Conservation (phyloP, 2,888 invertebrate genomes). For the Aspidapion aeneum region DNA sequence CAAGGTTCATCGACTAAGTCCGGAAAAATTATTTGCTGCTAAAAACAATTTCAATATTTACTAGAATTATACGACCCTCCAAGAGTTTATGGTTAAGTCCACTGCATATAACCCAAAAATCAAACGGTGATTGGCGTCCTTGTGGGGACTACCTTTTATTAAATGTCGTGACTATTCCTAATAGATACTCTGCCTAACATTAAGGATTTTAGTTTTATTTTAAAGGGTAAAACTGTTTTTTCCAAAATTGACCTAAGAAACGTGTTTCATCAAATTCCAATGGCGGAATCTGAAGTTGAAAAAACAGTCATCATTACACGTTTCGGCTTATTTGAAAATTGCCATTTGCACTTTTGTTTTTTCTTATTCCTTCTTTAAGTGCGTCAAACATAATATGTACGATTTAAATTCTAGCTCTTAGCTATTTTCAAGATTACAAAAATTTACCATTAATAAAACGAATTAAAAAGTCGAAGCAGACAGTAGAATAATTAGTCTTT, state of each 20-base stretch:
- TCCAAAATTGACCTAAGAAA: neutral
- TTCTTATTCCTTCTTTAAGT: too few relatives aligned
- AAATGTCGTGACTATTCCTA: neutral
- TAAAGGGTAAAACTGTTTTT: neutral
- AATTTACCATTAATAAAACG: too few relatives aligned
- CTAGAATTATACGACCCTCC: neutral
- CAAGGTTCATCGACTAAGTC: neutral
- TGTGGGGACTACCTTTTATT: neutral
- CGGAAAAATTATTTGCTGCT: neutral
- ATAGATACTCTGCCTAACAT: neutral
- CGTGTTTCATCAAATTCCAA: neutral
- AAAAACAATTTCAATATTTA: neutral
- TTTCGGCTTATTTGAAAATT: neutral
- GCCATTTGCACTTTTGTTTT: too few relatives aligned
- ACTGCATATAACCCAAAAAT: neutral
- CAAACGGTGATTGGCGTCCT: neutral
- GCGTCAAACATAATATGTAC: too few relatives aligned
- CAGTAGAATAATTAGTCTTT: too few relatives aligned
- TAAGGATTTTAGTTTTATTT: neutral
- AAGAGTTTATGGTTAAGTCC: neutral
- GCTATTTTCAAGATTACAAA: too few relatives aligned
- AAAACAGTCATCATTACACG: too few relatives aligned
- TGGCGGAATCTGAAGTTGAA: neutral
- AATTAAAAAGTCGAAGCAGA: too few relatives aligned
- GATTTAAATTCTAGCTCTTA: too few relatives aligned